Evolutionary conservation across 2,113 vertebrate genomes (phyloP), one percentile per base, ranked within the genome.

Genomic region (Pipa parva): DNA sequence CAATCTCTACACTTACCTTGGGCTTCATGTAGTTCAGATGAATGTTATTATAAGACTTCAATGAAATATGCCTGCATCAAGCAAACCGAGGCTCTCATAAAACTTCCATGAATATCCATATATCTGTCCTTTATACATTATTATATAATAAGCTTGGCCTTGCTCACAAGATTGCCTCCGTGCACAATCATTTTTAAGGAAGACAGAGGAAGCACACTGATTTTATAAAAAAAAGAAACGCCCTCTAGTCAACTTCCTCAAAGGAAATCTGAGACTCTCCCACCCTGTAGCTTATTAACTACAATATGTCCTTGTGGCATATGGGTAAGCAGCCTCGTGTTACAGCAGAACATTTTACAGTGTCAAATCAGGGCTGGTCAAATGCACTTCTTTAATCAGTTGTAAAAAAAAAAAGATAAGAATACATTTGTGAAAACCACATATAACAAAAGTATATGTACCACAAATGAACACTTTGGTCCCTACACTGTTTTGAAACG

Each of bases 261-360:
- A 68, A 68, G 65, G 65, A 68, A 68, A 68, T 39, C 31, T 27
- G 65, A 68, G 65, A 36, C 26, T 46, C 52, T 52, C 56, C 65
- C 65, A 68, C 65, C 65, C 65, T 51, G 8, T 25, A 60, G 21
- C 42, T 50, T 60, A 33, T 24, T 49, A 59, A 65, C 36, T 48
- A 11, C 42, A 26, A 33, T 24, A 21, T 28, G 50, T 50, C 46
- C 64, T 59, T 58, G 15, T 18, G 45, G 15, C 57, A 27, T 5
- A 48, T 29, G 31, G 60, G 26, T 36, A 45, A 33, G 11, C 27
- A 50, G 12, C 10, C 9, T 10, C 15, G 13, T 24, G 11, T 54
- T 27, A 7, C 25, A 28, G n/a, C 13, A 42, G 25, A 64, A 15
- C n/a, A 52, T 17, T 11, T 26, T 45, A 45, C 33, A 27, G 10